Evolutionary conservation across 1,140 invertebrate species (phyloP), one percentile per base, ranked within the genome.

Genomic region (Cecropterus lyciades): DNA sequence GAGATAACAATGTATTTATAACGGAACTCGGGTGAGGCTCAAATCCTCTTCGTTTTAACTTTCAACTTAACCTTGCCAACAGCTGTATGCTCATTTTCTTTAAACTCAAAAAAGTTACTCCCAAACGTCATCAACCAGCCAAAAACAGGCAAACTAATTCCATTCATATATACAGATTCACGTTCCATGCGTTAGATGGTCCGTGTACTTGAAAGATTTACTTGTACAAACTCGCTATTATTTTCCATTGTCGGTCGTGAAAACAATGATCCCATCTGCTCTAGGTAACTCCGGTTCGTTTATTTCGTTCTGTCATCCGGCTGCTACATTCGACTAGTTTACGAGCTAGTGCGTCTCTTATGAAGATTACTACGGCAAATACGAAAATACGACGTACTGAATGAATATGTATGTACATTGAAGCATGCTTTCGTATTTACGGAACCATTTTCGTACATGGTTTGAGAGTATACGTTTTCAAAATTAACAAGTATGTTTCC

Each of bases 121-220:
- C 20, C 5, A 3, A 24, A 24, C 20, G 5, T 5, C 5, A 24
- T 24, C 20, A 24, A 24, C 1, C 1, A 24, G 20, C 20, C 20
- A 24, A 24, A n/a, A n/a, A 11, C 33, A n/a, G 33, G n/a, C 33
- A n/a, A 37, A 11, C 33, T 11, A 37, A 37, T 30, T 30, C 27
- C 7, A 37, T 8, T 33, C 7, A 37, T 4, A 1, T 3, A 7
- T 37, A 11, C 33, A 1, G 0, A 37, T 37, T 3, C 40, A 11
- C n/a, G n/a, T 40, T 5, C 6, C 40, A 11, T 43, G 40, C 40
- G 37, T 40, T 43, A 43, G 40, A 43, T 43, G 40, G 40, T 6
- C 40, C 40, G 40, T 43, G 40, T 43, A 11, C 14, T 43, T 24
- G 16, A 6, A 14, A 64, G 62, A 69, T 66, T 67, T 67, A 42